Percentiles rank a stretch among this genome's conserved stretches.
These are phyloP conservation scores for Ashinkailepas kermadecensis DNA, from an alignment of 2,888 invertebrate genomes.

Conservation along the genomic window DNA sequence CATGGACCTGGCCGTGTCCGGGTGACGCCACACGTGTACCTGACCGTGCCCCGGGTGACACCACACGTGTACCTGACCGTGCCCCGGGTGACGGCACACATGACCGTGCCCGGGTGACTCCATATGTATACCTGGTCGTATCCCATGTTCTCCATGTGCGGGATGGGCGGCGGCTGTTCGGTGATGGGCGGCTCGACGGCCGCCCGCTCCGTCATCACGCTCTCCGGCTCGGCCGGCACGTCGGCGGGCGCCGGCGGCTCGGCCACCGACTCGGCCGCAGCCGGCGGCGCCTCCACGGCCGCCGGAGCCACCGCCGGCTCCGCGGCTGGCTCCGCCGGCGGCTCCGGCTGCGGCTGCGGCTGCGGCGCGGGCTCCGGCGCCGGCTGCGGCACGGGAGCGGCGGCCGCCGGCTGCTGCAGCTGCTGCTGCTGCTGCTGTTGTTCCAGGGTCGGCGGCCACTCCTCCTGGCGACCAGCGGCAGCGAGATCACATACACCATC, in stretches of 20 bases:
- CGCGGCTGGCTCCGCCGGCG: constrained; percentile 22
- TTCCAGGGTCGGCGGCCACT: not conserved
- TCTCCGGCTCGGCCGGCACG: constrained; percentile 2
- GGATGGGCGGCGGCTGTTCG: constrained; percentile 28
- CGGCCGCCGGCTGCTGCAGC: constrained; percentile 40
- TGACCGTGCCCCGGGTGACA: too few species aligned
- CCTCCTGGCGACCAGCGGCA: not conserved
- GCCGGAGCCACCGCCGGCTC: constrained; percentile 46
- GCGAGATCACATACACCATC: too few species aligned
- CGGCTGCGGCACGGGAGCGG: constrained; percentile 33
- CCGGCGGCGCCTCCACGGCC: not conserved
- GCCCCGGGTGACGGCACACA: too few species aligned
- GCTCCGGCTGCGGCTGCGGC: constrained; percentile 33
- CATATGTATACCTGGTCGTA: constrained; percentile 26
- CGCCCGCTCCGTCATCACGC: constrained; percentile 9
- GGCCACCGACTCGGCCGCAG: not conserved
- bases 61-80: too few species aligned
- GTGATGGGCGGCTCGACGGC: constrained; percentile 17
- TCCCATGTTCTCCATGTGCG: constrained; percentile 27
- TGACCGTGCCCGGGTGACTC: too few species aligned
- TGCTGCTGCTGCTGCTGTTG: constrained; percentile 2
- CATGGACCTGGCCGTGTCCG: too few species aligned
- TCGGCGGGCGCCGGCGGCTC: not conserved
- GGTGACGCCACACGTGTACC: too few species aligned
- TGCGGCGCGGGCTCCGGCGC: constrained; percentile 31